Evolutionary conservation across 2,113 vertebrate genomes (phyloP).

Genomic region (Xenopus borealis): DNA sequence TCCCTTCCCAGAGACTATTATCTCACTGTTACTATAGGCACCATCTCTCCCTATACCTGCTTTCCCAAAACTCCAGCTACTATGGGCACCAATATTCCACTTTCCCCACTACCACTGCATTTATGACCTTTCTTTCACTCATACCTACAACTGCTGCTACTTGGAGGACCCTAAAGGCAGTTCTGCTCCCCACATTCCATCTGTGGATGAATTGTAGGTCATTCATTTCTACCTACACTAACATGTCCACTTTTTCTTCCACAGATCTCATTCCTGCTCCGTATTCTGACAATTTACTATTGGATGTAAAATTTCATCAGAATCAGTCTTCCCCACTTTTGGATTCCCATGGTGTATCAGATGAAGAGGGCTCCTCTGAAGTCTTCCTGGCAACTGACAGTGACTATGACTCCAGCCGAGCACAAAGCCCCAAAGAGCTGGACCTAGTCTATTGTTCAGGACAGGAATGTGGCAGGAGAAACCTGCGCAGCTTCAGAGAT

Average conservation of each 20-base stretch:
- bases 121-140: too few species aligned
- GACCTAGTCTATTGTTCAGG: constrained; percentile 75
- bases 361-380: constrained; percentile 84
- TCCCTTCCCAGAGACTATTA: too few species aligned
- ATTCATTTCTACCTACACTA: too few species aligned
- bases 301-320: constrained; percentile 30
- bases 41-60: too few species aligned
- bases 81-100: too few species aligned
- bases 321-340: constrained; percentile 6
- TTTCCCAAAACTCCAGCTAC: too few species aligned
- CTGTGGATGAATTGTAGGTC: too few species aligned
- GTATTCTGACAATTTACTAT: constrained; percentile 32
- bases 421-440: constrained; percentile 80
- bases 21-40: too few species aligned
- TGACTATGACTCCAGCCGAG: constrained; percentile 81
- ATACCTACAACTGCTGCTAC: too few species aligned
- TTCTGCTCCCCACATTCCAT: too few species aligned
- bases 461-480: constrained; percentile 59
- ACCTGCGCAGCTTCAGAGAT: constrained; percentile 56
- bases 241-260: background rate
- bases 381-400: constrained; percentile 87
- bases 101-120: too few species aligned
- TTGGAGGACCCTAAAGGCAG: too few species aligned
- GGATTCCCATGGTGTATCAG: constrained; percentile 76
- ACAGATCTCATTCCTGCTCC: constrained; percentile 31